Base-by-base conservation (phyloP, 35 echinoderm and acorn worm species). In the Strongylocentrotus purpuratus region DNA sequence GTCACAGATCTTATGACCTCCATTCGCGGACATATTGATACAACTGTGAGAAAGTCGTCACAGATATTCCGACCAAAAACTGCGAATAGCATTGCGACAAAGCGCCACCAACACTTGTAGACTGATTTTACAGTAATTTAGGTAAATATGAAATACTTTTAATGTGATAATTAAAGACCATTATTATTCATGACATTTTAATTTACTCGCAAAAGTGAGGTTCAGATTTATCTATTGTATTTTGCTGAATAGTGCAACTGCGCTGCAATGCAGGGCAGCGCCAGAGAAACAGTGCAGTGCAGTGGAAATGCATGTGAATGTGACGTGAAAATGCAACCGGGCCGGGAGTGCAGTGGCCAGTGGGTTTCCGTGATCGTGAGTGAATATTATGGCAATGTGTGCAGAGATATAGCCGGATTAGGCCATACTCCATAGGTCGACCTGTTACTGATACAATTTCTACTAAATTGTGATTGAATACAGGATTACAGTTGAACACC, bases 1-100 rank as follows among this genome's bases (percentile, higher is more conserved):
- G 87, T 89, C 87, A 89, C 45, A 89, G 87, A 46, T 89, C 87
- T 89, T 46, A 89, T 89, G 87, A 89, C 87, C 87, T 46, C 45
- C 87, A 33, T 45, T 89, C 25, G 87, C 87, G 31, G 87, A 89
- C 87, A 89, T 89, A 46, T 89, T 89, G 87, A 89, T 89, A 31
- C 18, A 46, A 89, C 45, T 89, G 87, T 31, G 45, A 89, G 15
- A 18, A 41, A 89, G 14, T 89, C 45, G 87, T 89, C 14, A 45
- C 14, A 89, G 25, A 78, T 78, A n/a, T 33, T 45, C 87, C 33
- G 87, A 32, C 6, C 32, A 33, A 89, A 89, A 45, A 33, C 22
- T n/a, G 65, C 28, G 28, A 78, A 78, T 28, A 78, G 65, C 20
- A 78, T 22, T n/a, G 65, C 28, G 20, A 78, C 22, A 28, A 78